phyloP scores from a whole-genome alignment of 2,113 vertebrate species.

The Lagenorhynchus albirostris region DNA sequence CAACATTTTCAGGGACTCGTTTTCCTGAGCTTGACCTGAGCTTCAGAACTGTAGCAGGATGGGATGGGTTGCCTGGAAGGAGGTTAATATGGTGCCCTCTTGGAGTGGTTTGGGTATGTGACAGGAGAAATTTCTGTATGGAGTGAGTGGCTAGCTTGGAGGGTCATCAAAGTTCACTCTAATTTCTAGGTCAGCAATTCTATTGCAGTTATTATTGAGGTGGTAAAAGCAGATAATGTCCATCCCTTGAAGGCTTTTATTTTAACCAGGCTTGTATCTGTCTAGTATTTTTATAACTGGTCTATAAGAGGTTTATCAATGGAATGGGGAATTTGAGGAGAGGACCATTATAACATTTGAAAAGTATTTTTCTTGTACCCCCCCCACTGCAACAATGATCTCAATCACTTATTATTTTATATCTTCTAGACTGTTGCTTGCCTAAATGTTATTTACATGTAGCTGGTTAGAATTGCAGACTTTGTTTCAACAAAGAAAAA shows the following conservation, averaged over 20 bases:
- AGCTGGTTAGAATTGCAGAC: constrained; percentile 24
- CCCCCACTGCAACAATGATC: background rate
- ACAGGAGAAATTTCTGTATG: background rate
- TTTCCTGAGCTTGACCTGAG: background rate
- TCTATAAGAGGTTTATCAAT: background rate
- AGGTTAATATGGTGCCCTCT: background rate
- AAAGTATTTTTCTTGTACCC: background rate
- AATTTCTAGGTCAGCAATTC: background rate
- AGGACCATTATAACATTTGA: background rate
- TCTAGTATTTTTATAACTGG: background rate
- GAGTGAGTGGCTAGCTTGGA: background rate
- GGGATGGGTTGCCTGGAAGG: background rate
- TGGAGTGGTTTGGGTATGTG: background rate
- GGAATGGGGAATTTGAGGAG: background rate
- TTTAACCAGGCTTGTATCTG: background rate
- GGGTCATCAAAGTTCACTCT: background rate
- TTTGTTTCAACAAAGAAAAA: constrained; percentile 24
- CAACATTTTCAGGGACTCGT: background rate
- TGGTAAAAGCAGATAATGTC: background rate
- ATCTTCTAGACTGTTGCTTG: background rate
- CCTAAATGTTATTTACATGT: background rate
- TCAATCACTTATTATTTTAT: background rate
- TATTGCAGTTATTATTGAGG: background rate
- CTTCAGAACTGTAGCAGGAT: background rate
- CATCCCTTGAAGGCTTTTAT: background rate